Evolutionary conservation across 2,797 vertebrate species (phyloP).

Genomic region (Pseudocheirus occidentalis): DNA sequence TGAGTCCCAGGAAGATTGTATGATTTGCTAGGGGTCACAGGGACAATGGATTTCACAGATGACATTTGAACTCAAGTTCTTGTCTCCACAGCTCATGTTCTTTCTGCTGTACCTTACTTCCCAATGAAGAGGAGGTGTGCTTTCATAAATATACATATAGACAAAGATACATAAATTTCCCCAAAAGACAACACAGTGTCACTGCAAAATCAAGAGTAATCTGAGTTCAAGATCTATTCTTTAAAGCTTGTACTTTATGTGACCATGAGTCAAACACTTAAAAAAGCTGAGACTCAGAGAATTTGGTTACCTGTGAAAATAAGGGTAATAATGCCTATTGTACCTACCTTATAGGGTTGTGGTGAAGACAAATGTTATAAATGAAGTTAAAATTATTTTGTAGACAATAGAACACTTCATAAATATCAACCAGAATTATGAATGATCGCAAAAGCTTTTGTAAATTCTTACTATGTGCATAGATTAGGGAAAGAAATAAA

Average conservation of each 20-base stretch:
- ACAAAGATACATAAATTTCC: background rate
- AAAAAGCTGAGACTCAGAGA: background rate
- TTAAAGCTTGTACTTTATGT: background rate
- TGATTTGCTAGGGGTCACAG: background rate
- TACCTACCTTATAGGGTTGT: background rate
- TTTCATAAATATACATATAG: background rate
- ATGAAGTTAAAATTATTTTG: background rate
- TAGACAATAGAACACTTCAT: background rate
- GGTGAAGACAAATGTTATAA: background rate
- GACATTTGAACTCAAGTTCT: background rate
- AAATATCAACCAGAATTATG: background rate
- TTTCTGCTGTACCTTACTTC: background rate
- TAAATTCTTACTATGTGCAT: background rate
- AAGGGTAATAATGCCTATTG: too few relatives aligned
- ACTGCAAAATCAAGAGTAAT: background rate
- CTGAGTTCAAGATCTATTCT: background rate
- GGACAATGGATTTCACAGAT: background rate
- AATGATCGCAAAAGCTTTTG: background rate
- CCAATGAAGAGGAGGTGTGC: background rate
- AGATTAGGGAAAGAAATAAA: background rate
- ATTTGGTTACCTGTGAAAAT: background rate
- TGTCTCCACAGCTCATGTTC: background rate
- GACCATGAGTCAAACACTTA: background rate
- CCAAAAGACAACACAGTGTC: background rate
- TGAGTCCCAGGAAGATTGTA: background rate